Conservation (phyloP, 2,888 invertebrate species). For the Crossocerus cetratus region DNA sequence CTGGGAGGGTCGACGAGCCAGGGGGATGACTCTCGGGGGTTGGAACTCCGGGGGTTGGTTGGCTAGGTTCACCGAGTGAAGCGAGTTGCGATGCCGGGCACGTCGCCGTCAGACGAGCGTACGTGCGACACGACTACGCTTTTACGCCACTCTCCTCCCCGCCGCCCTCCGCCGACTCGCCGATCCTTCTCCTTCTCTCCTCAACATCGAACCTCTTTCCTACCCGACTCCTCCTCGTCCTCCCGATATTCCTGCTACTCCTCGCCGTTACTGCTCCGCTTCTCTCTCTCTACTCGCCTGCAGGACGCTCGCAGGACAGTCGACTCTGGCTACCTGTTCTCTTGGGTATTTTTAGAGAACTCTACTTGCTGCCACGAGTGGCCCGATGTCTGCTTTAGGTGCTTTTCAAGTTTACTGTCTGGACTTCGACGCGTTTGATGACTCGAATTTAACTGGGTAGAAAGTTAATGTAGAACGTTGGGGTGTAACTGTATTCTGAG, state of each 20-base stretch:
- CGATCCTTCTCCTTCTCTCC: constrained; percentile 33
- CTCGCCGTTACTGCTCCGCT: constrained; percentile 34
- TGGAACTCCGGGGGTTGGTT: constrained; percentile 64
- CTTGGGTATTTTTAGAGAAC: too few species aligned
- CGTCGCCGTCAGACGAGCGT: constrained; percentile 77
- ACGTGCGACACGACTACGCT: constrained; percentile 77
- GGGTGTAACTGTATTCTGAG: too few species aligned
- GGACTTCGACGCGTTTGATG: background rate
- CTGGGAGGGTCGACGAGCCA: constrained; percentile 35
- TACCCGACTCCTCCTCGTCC: constrained; percentile 32
- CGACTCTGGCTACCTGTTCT: too few species aligned
- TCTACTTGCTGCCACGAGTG: too few species aligned
- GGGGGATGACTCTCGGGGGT: constrained; percentile 60
- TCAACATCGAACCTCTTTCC: constrained; percentile 16
- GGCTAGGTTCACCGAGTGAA: constrained; percentile 53
- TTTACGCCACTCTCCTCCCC: constrained; percentile 72
- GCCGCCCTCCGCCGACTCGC: constrained; percentile 49
- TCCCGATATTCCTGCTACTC: constrained; percentile 32
- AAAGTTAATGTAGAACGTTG: too few species aligned
- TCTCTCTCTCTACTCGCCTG: constrained; percentile 27
- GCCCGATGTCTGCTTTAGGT: background rate
- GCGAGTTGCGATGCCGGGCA: constrained; percentile 71
- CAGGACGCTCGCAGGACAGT: too few species aligned
- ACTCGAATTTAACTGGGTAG: background rate
- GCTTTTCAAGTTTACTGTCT: background rate